Percentiles rank a stretch among this genome's conserved stretches.
Conservation (phyloP, 2,797 vertebrate species). For the Enoplosus armatus region DNA sequence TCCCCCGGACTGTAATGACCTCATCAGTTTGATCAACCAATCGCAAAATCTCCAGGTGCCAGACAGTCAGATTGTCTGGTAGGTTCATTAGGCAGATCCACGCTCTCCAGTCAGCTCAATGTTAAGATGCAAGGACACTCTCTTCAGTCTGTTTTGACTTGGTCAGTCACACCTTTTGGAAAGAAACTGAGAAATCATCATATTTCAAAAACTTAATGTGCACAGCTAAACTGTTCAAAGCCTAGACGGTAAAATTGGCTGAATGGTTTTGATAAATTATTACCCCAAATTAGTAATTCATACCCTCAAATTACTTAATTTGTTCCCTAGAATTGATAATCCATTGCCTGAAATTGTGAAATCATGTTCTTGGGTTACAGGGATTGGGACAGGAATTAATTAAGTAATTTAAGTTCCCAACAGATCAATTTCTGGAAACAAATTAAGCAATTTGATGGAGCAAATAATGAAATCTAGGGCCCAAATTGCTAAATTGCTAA, state of each 20-base stretch:
- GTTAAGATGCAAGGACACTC: slow-evolving; percentile 11
- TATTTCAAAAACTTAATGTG: neutral
- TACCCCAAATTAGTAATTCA: neutral
- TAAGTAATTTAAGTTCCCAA: neutral
- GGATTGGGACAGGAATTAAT: neutral
- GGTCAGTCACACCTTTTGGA: slow-evolving; percentile 8
- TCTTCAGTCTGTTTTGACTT: slow-evolving; percentile 11
- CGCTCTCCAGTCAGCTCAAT: slow-evolving; percentile 2
- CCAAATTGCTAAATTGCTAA: neutral
- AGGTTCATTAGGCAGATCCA: slow-evolving; percentile 49
- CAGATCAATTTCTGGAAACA: neutral
- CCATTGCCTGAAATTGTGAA: neutral
- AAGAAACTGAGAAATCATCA: neutral
- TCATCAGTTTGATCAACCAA: slow-evolving; percentile 56
- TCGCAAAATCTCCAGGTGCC: slow-evolving; percentile 36
- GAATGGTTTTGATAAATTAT: neutral
- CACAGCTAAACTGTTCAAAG: neutral
- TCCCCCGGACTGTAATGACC: slow-evolving; percentile 51
- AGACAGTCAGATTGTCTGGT: slow-evolving; percentile 39
- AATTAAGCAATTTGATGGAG: neutral
- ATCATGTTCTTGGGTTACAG: neutral
- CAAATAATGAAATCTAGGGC: neutral
- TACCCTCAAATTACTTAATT: neutral
- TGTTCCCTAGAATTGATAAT: neutral
- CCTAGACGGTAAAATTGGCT: neutral